Conservation (phyloP, 2,888 invertebrate species). For the Dynastes maya region DNA sequence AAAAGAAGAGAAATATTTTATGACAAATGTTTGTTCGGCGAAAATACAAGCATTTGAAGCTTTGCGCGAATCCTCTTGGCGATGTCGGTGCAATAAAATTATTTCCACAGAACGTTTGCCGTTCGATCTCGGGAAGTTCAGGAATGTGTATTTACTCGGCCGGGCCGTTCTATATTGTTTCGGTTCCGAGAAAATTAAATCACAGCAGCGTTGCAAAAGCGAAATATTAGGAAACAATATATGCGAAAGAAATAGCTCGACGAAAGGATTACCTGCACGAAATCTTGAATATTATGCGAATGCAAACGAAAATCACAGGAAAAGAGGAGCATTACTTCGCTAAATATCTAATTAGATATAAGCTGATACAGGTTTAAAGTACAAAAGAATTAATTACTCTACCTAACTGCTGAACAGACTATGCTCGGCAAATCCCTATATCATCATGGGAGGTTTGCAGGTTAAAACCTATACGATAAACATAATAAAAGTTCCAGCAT, state of each 20-base stretch:
- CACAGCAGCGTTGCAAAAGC: background rate
- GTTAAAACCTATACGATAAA: no score
- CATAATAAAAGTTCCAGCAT: no score
- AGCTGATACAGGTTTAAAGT: no score
- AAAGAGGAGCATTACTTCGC: background rate
- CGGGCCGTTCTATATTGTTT: conserved; percentile 4
- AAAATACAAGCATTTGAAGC: background rate
- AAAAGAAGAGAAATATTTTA: conserved; percentile 26
- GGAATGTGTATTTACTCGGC: conserved; percentile 4
- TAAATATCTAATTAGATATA: no score
- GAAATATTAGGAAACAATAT: background rate
- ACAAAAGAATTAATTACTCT: no score
- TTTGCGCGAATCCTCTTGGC: background rate
- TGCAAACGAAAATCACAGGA: background rate
- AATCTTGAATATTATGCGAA: conserved; percentile 6
- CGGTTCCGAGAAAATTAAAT: conserved; percentile 12
- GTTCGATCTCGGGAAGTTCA: background rate
- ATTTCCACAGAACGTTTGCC: conserved; percentile 22
- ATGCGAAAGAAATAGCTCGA: background rate
- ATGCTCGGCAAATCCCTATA: no score
- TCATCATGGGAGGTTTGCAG: no score
- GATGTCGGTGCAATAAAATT: conserved; percentile 22
- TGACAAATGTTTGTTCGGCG: conserved; percentile 20
- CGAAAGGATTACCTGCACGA: conserved; percentile 1
- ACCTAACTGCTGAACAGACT: no score